Base-by-base conservation (phyloP, 37 sponge, comb jelly and placozoan species). In the Beroe ovata region DNA sequence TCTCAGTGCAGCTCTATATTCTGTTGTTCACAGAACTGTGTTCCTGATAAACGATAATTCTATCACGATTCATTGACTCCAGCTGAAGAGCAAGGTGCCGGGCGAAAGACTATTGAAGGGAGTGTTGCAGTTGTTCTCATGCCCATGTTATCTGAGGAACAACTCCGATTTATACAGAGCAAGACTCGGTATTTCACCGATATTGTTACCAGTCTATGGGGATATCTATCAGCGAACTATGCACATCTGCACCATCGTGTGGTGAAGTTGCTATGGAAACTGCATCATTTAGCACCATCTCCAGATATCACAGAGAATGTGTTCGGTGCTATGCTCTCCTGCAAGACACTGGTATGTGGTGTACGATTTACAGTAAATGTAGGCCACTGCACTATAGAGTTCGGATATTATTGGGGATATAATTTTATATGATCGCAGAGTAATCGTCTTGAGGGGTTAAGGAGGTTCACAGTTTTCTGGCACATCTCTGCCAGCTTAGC, bases 261-360 rank as follows among this genome's bases (percentile, higher is more conserved):
- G n/a, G 89, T 62, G 1, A 89, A 89, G 62, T 36, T 89, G 64
- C 34, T 89, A 21, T 89, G 89, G 89, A 60, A 89, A 36, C 39
- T 89, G 3, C 62, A 89, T 29, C 64, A 89, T 22, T 25, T 89
- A n/a, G 89, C 89, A 28, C 64, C 64, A 1, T 40, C 61, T 35
- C 64, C 89, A 26, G 62, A 60, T 89, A 39, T 63, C 38, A 63
- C 64, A 6, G 89, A 89, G 39, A 33, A 89, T 89, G 89, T 89
- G 28, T 38, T 77, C 25, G 84, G 84, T 38, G 84, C 42, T 42
- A 77, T 77, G 84, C 32, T 77, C 4, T 39, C 84, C 33, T 42
- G 84, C 28, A 77, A 42, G 14, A 21, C n/a, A 4, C 39, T 77
- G 84, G 84, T 77, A 20, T 3, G 84, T 62, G n/a, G n/a, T n/a